Conservation (phyloP, 2,888 invertebrate species). For the Trichopoda pennipes region DNA sequence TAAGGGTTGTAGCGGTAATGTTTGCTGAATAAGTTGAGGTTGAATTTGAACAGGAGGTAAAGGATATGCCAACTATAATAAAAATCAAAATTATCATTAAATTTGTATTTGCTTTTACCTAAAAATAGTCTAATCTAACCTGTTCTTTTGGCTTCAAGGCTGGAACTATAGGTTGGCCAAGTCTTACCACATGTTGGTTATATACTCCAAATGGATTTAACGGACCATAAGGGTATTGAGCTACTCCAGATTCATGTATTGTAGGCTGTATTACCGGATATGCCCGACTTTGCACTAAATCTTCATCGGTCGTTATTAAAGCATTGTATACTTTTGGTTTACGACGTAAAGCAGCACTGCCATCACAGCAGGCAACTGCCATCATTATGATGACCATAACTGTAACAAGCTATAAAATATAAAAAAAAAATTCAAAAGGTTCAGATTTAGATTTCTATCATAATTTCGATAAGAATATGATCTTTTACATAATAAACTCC, state of each 20-base stretch:
- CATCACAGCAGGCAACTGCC: conserved; percentile 14
- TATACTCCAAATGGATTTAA: conserved; percentile 78
- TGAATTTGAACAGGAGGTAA: conserved; percentile 72
- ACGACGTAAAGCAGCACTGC: conserved; percentile 77
- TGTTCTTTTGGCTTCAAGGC: conserved; percentile 75
- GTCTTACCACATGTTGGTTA: conserved; percentile 76
- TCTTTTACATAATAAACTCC: no score
- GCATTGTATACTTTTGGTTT: conserved; percentile 91
- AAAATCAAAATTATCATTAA: background rate
- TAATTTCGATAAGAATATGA: no score
- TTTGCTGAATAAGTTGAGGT: conserved; percentile 68
- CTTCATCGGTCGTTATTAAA: conserved; percentile 89
- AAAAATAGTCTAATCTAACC: conserved; percentile 67
- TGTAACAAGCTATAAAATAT: conserved; percentile 73
- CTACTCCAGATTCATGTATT: conserved; percentile 84
- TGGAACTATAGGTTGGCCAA: conserved; percentile 77
- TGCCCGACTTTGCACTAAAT: conserved; percentile 88
- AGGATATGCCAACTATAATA: conserved; percentile 75
- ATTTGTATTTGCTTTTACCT: background rate
- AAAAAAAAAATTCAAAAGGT: conserved; percentile 8
- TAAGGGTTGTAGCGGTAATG: conserved; percentile 57
- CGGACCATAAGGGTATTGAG: conserved; percentile 76
- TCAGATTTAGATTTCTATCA: no score
- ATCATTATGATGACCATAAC: conserved; percentile 66
- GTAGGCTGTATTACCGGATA: conserved; percentile 88